These are phyloP conservation scores for Scaeva pyrastri DNA, from an alignment of 2,888 invertebrate species.

Conservation along the genomic window DNA sequence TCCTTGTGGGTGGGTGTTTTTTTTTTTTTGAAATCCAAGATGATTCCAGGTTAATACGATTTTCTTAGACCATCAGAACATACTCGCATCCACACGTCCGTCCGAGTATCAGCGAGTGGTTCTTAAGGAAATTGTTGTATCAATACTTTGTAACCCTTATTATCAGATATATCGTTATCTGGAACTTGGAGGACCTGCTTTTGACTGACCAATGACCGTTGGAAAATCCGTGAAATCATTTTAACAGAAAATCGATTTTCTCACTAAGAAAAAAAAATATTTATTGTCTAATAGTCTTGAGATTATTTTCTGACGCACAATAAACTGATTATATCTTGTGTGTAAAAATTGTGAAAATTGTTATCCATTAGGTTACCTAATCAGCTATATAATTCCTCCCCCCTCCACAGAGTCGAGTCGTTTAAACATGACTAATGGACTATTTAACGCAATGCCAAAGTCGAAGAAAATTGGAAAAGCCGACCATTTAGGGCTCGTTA, in stretches of 20 bases:
- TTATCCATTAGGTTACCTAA: constrained; percentile 45
- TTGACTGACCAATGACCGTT: constrained; percentile 11
- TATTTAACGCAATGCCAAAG: constrained; percentile 27
- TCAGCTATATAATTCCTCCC: constrained; percentile 32
- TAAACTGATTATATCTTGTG: constrained; percentile 13
- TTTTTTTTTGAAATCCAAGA: neutral
- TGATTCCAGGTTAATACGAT: constrained; percentile 9
- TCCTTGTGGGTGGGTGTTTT: neutral
- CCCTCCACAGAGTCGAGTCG: neutral
- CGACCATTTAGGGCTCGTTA: constrained; percentile 31
- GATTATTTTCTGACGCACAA: constrained; percentile 6
- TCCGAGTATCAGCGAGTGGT: neutral
- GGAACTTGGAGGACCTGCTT: neutral
- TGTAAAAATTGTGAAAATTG: constrained; percentile 30
- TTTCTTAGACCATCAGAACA: neutral
- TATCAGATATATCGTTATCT: constrained; percentile 17
- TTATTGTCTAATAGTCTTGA: neutral
- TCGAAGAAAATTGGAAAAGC: constrained; percentile 49
- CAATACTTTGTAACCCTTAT: constrained; percentile 24
- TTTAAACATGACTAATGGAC: constrained; percentile 45
- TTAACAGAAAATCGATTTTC: constrained; percentile 24
- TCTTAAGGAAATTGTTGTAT: constrained; percentile 11
- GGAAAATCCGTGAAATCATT: neutral
- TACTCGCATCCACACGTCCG: too few relatives aligned
- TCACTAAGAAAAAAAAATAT: neutral